Evolutionary conservation across 2,888 invertebrate species (phyloP).

Genomic region (Orchesella flavescens): DNA sequence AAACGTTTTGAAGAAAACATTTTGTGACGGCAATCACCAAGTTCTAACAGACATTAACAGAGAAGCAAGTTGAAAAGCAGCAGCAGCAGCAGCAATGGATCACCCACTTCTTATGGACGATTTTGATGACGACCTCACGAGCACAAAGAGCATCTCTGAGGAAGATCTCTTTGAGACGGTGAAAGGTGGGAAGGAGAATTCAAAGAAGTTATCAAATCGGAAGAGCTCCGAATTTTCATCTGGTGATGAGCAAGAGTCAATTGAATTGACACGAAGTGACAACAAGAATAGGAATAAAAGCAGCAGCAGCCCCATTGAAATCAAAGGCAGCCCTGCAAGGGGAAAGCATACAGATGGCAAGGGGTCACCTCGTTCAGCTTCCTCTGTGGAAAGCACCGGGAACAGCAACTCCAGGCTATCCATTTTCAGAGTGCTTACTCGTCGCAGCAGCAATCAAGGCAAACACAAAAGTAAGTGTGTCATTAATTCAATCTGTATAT

Average conservation of each 20-base stretch:
- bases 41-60: no score
- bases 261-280: slow-evolving; percentile 22
- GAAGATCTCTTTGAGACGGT: slow-evolving; percentile 52
- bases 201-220: slow-evolving; percentile 27
- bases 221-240: slow-evolving; percentile 52
- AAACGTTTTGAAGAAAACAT: background rate
- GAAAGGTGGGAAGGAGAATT: slow-evolving; percentile 25
- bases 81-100: slow-evolving; percentile 42
- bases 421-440: slow-evolving; percentile 61
- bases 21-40: background rate
- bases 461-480: slow-evolving; percentile 64
- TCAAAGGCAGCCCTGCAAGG: slow-evolving; percentile 53
- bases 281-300: slow-evolving; percentile 39
- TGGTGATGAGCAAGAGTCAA: slow-evolving; percentile 52
- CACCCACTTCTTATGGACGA: slow-evolving; percentile 58
- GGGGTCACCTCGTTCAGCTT: slow-evolving; percentile 43
- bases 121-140: slow-evolving; percentile 46
- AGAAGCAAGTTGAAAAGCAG: no score
- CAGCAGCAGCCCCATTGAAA: slow-evolving; percentile 52
- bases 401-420: slow-evolving; percentile 52
- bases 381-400: slow-evolving; percentile 47
- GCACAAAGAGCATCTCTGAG: slow-evolving; percentile 46
- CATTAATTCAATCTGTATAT: no score
- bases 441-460: slow-evolving; percentile 49
- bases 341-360: slow-evolving; percentile 37